Base-by-base conservation (phyloP, 1,140 invertebrate genomes). In the Heliconius eleuchia region DNA sequence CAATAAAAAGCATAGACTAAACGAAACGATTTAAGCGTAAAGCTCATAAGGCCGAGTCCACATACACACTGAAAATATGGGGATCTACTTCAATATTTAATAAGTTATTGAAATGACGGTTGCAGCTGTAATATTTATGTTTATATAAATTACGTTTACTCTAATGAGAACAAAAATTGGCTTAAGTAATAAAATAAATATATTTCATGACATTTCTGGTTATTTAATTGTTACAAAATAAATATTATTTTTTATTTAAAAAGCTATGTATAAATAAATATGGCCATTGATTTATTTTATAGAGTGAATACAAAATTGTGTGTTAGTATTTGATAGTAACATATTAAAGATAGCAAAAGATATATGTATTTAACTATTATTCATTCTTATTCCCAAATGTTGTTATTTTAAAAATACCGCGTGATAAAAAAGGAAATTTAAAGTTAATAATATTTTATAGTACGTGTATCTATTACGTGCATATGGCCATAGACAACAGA, bases 1-100 rank as follows among this genome's bases (percentile, higher is more conserved):
- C 81, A 83, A 80, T 83, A 85, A 88, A 87, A 83, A 87, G 85
- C 89, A 90, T 88, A 92, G 90, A 91, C 87, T 88, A 90, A 81
- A 66, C 70, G 71, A 79, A 81, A 66, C 72, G 71, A 75, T 52
- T 75, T 39, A 74, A 79, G 72, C 50, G 71, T 50, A 77, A 73
- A 52, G 46, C 27, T 42, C 55, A 42, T 76, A 77, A 73, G 50
- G 76, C 76, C 72, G 8, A 42, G 39, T 77, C 60, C 74, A 76
- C 74, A 76, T 66, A 66, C 27, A 30, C 18, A 18, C 50, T 66
- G 55, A n/a, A 57, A 66, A 66, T 66, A 23, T 57, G 19, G 13
- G 60, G 27, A 27, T 27, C 60, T 16, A 16, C 9, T 13, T 30
- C 27, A 66, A 66, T 27, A 57, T 57, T 57, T 23, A 57, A 57